A percentile compares a stretch with the other conserved stretches of the same genome.
Evolutionary conservation across 2,113 vertebrate species (phyloP).

Genomic region (Lepisosteus oculatus): DNA sequence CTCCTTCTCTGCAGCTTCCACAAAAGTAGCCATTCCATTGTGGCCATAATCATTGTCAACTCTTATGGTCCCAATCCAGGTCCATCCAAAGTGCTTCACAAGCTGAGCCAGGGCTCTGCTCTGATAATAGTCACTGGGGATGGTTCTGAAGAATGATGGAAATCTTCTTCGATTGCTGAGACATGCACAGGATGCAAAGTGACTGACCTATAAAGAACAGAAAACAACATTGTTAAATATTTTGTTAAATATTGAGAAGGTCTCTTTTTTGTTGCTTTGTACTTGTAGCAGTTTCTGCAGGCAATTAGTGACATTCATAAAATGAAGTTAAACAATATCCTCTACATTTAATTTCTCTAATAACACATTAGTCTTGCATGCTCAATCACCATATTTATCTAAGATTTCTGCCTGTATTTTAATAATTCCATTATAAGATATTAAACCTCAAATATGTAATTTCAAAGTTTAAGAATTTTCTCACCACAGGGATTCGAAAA

Average conservation of each 20-base stretch:
- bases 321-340: no score
- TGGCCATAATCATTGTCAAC: constrained; percentile 5
- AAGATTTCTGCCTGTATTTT: no score
- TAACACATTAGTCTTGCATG: no score
- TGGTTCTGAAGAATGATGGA: not conserved
- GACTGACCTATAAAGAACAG: not conserved
- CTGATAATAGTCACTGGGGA: constrained; percentile 13
- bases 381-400: no score
- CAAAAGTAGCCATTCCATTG: constrained; percentile 2
- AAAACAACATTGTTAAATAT: no score
- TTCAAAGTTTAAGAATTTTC: not conserved
- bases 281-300: no score
- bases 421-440: no score
- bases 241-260: no score
- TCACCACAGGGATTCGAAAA: constrained; percentile 11
- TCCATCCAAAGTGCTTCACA: constrained; percentile 16
- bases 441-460: no score
- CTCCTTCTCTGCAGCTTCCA: not conserved
- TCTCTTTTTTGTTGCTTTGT: no score
- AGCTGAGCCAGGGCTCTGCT: constrained; percentile 18
- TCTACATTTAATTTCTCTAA: no score
- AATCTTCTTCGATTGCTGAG: not conserved
- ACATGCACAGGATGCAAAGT: not conserved
- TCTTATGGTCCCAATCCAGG: constrained; percentile 9
- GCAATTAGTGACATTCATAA: no score